Percentiles rank a stretch among this genome's conserved stretches.
Evolutionary conservation across 1,140 invertebrate species (phyloP).

Genomic region (Hyphantria cunea): DNA sequence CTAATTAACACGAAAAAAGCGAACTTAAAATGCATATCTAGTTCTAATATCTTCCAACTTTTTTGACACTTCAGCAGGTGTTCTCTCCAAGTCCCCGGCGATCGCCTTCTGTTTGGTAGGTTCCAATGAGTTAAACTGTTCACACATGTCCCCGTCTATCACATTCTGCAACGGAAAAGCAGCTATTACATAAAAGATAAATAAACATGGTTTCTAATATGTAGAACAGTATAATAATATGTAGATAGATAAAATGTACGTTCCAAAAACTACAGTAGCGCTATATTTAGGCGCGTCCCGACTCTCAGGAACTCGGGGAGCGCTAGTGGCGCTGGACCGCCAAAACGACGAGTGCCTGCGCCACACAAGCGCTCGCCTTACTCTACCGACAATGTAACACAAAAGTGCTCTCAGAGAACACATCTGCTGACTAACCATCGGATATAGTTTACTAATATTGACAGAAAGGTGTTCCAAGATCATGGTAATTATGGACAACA

Average conservation of each 20-base stretch:
- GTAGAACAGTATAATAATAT: background rate
- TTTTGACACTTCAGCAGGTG: conserved; percentile 97
- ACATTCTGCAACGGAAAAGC: conserved; percentile 89
- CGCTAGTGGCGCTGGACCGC: conserved; percentile 36
- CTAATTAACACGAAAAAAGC: too few relatives aligned
- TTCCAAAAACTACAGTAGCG: conserved; percentile 66
- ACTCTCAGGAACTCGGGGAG: conserved; percentile 62
- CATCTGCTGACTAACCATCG: conserved; percentile 70
- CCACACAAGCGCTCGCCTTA: conserved; percentile 34
- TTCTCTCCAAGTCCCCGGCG: conserved; percentile 95
- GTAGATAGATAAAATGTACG: conserved; percentile 42
- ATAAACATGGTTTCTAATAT: background rate
- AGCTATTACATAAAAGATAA: background rate
- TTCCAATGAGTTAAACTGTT: conserved; percentile 99
- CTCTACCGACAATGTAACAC: conserved; percentile 76
- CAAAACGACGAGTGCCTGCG: conserved; percentile 49
- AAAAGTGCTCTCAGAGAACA: conserved; percentile 30
- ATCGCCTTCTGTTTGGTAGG: conserved; percentile 96
- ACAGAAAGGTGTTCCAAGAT: background rate
- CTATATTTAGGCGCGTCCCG: conserved; percentile 40
- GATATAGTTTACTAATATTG: conserved; percentile 31
- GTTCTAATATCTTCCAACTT: conserved; percentile 97
- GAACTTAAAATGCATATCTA: conserved; percentile 94
- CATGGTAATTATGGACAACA: background rate
- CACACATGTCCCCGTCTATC: conserved; percentile 99